Conservation (phyloP, 2,888 invertebrate genomes). For the Helicoverpa assulta region DNA sequence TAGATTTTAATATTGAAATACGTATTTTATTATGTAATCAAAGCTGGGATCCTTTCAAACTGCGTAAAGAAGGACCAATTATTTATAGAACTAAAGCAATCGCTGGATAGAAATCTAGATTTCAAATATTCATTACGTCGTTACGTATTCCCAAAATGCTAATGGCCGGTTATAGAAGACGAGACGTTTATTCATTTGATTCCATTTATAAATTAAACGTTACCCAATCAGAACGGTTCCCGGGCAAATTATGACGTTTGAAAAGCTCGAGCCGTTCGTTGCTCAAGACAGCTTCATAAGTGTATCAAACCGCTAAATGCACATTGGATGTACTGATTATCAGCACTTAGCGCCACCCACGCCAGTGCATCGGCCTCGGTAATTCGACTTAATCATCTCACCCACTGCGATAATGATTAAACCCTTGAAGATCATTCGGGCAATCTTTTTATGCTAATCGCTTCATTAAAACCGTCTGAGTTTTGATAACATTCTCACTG, state of each 20-base stretch:
- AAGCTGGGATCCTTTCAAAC: background rate
- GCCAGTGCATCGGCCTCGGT: constrained; percentile 59
- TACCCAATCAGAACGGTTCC: constrained; percentile 17
- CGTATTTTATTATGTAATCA: constrained; percentile 21
- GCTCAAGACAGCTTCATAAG: constrained; percentile 12
- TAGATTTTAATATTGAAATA: constrained; percentile 25
- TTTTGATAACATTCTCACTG: constrained; percentile 25
- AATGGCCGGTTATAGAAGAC: constrained; percentile 2
- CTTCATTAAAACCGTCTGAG: constrained; percentile 53
- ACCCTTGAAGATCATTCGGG: constrained; percentile 51
- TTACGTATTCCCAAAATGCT: constrained; percentile 10
- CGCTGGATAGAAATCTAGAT: background rate
- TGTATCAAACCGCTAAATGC: constrained; percentile 35
- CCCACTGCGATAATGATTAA: constrained; percentile 73
- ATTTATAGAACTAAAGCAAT: constrained; percentile 17
- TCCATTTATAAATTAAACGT: constrained; percentile 26
- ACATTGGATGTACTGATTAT: constrained; percentile 44
- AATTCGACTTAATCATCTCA: constrained; percentile 67
- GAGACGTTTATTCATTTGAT: constrained; percentile 26
- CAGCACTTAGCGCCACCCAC: constrained; percentile 57
- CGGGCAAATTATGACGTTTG: constrained; percentile 11
- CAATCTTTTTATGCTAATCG: constrained; percentile 56
- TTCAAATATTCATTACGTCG: constrained; percentile 7
- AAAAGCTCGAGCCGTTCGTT: constrained; percentile 26
- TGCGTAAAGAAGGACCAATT: constrained; percentile 2